Conservation (phyloP, 2,888 invertebrate species). For the Metallyticus violacea region DNA sequence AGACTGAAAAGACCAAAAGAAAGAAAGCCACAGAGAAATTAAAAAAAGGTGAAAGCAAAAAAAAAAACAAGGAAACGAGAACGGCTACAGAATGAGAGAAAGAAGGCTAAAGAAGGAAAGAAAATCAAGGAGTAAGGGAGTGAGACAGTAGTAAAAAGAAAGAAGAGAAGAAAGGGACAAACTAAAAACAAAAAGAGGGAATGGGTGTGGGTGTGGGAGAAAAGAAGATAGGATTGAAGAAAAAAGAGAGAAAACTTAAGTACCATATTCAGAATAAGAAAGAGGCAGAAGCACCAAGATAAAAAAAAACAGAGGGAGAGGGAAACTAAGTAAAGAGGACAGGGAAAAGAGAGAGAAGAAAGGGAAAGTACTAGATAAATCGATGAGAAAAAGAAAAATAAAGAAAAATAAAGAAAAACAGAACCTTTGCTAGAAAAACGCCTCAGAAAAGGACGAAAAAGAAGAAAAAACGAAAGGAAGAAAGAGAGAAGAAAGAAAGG, state of each 20-base stretch:
- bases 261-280: not conserved
- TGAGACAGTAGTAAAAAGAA: not conserved
- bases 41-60: not conserved
- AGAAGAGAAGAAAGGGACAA: not conserved
- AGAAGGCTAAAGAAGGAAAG: not conserved
- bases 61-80: not conserved
- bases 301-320: not conserved
- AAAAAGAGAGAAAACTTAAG: not conserved
- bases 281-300: not conserved
- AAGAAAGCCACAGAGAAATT: not conserved
- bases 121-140: not conserved
- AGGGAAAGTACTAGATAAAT: not conserved
- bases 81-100: not conserved
- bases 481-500: not conserved
- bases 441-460: not conserved
- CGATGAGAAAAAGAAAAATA: not conserved
- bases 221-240: not conserved
- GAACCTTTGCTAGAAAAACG: no score
- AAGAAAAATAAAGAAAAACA: not conserved
- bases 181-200: not conserved
- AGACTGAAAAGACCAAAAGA: not conserved
- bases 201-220: no score
- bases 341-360: not conserved
- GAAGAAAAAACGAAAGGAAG: not conserved
- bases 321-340: not conserved